Percentiles rank a stretch among this genome's conserved stretches.
Conservation (phyloP, 1,140 invertebrate genomes). For the Papilio helenus region DNA sequence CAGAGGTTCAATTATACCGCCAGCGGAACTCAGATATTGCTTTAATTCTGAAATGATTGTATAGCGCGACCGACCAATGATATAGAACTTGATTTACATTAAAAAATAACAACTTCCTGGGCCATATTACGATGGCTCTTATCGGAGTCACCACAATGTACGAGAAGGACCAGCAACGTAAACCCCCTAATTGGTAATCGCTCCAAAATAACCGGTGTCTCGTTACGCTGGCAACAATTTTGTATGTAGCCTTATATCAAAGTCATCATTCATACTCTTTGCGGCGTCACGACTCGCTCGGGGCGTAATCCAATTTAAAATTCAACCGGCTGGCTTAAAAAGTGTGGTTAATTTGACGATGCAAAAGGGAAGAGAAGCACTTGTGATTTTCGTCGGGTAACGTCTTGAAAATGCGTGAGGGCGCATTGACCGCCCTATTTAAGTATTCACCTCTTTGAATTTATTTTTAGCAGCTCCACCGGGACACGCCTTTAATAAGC, state of each 20-base stretch:
- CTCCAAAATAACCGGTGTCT: slow-evolving; percentile 46
- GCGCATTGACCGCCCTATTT: slow-evolving; percentile 73
- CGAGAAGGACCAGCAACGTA: slow-evolving; percentile 47
- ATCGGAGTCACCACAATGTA: slow-evolving; percentile 44
- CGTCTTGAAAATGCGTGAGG: slow-evolving; percentile 67
- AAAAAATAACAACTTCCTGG: slow-evolving; percentile 36
- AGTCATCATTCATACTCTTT: slow-evolving; percentile 78
- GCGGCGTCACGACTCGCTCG: slow-evolving; percentile 72
- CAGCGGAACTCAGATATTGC: slow-evolving; percentile 71
- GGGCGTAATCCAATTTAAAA: slow-evolving; percentile 78
- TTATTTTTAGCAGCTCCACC: slow-evolving; percentile 57
- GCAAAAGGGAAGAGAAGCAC: slow-evolving; percentile 47
- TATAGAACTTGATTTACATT: slow-evolving; percentile 31
- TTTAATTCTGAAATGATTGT: slow-evolving; percentile 75
- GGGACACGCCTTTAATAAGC: slow-evolving; percentile 56
- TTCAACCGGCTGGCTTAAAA: slow-evolving; percentile 69
- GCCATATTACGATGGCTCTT: slow-evolving; percentile 41
- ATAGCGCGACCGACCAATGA: slow-evolving; percentile 44
- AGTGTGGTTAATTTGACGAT: slow-evolving; percentile 60
- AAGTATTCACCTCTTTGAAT: slow-evolving; percentile 66
- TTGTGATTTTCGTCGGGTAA: slow-evolving; percentile 60
- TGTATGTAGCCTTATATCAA: slow-evolving; percentile 51
- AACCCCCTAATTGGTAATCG: slow-evolving; percentile 47
- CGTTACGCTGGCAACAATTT: slow-evolving; percentile 46
- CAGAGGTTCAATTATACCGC: slow-evolving; percentile 65